Percentiles rank a stretch among this genome's conserved stretches.
phyloP scores from a whole-genome alignment of 2,797 vertebrate genomes.

The Phataginus tricuspis region DNA sequence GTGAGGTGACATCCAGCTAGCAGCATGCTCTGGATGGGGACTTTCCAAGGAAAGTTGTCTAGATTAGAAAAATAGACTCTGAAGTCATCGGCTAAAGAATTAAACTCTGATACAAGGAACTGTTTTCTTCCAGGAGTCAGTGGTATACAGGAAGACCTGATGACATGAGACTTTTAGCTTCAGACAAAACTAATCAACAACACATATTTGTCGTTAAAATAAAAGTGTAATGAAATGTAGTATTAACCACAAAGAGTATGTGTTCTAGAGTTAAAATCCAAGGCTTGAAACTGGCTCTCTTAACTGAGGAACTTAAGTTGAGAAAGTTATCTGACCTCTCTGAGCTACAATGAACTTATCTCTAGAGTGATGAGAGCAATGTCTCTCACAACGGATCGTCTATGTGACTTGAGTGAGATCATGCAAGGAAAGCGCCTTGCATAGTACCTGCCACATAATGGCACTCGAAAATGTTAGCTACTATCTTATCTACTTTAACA shows the following conservation, averaged over 20 bases:
- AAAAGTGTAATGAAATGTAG: not conserved
- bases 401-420: not conserved
- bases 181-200: not conserved
- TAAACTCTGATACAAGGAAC: not conserved
- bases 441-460: not conserved
- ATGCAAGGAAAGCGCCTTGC: not conserved
- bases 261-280: not conserved
- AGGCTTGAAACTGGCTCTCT: not conserved
- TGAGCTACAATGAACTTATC: not conserved
- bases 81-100: constrained; percentile 27
- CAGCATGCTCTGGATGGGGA: constrained; percentile 35
- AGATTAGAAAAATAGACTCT: constrained; percentile 71
- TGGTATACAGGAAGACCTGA: not conserved
- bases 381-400: too few relatives aligned
- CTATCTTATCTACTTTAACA: not conserved
- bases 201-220: not conserved
- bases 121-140: constrained; percentile 6
- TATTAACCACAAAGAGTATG: not conserved
- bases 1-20: constrained; percentile 59
- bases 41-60: constrained; percentile 59
- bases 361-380: not conserved
- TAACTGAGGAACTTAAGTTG: not conserved
- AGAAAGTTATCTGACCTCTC: not conserved
- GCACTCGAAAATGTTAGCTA: not conserved
- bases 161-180: not conserved